phyloP scores from a whole-genome alignment of 2,113 vertebrate species.

The Corapipo altera region DNA sequence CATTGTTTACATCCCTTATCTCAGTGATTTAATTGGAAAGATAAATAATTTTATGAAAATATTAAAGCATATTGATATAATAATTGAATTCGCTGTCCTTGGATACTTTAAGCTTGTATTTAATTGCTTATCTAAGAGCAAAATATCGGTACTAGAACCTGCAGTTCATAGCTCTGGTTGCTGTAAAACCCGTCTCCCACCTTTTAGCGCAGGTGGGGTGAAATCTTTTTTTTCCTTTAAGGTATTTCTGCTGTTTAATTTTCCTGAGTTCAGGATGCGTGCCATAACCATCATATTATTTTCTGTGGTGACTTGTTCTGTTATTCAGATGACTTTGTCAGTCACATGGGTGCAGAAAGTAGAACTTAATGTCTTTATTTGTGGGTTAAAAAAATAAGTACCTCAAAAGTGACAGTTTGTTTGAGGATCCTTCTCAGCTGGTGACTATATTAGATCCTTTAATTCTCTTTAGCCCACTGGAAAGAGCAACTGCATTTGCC shows the following conservation, averaged over 20 bases:
- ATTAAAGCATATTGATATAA: not conserved
- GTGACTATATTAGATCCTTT: not conserved
- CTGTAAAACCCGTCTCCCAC: not conserved
- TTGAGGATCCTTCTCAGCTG: not conserved
- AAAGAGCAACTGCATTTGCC: not conserved
- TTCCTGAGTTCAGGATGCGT: not conserved
- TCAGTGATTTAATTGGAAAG: constrained; percentile 16
- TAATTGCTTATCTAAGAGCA: not conserved
- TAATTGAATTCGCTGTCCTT: not conserved
- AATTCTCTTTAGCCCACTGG: not conserved
- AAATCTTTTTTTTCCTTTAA: not conserved
- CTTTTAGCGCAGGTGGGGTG: not conserved
- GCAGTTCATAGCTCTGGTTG: not conserved
- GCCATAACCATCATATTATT: not conserved
- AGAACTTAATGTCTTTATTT: not conserved
- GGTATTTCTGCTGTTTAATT: not conserved
- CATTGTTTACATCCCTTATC: constrained; percentile 13
- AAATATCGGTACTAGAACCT: not conserved
- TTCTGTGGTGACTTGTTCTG: not conserved
- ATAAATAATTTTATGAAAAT: constrained; percentile 20
- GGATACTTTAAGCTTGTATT: not conserved
- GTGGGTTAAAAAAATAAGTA: not conserved
- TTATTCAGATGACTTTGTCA: not conserved
- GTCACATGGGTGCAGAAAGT: not conserved
- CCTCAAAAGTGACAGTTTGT: not conserved